These are phyloP conservation scores for Tetragonisca angustula DNA, from an alignment of 2,888 invertebrate species.

Conservation along the genomic window DNA sequence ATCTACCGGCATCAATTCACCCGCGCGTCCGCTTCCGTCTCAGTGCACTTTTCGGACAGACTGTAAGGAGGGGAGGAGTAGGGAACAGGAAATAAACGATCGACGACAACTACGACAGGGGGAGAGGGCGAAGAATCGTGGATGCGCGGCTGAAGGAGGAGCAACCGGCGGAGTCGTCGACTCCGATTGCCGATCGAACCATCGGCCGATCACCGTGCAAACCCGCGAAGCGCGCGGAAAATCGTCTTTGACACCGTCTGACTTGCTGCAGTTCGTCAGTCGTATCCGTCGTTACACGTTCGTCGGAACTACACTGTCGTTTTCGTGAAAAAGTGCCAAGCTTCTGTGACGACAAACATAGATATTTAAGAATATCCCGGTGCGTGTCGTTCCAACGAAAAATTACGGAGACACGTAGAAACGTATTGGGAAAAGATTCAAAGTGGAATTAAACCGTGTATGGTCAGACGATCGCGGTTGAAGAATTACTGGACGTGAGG, in stretches of 20 bases:
- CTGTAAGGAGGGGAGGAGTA: background rate
- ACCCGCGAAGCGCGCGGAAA: slow-evolving; percentile 19
- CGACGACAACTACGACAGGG: slow-evolving; percentile 14
- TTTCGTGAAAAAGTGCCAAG: background rate
- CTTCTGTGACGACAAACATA: too few relatives aligned
- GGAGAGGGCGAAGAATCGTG: background rate
- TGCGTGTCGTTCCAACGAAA: too few relatives aligned
- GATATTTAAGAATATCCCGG: too few relatives aligned
- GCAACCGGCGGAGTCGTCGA: background rate
- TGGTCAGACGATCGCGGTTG: background rate
- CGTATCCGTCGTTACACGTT: background rate
- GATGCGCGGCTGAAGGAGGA: slow-evolving; percentile 6
- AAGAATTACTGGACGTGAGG: background rate
- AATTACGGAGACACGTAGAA: background rate
- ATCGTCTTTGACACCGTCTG: slow-evolving; percentile 13
- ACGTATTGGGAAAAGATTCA: background rate
- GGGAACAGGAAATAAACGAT: slow-evolving; percentile 69
- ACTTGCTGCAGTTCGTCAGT: background rate
- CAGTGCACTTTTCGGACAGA: slow-evolving; percentile 71
- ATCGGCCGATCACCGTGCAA: background rate
- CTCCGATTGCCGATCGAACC: slow-evolving; percentile 21
- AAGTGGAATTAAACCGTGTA: background rate
- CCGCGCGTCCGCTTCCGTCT: slow-evolving; percentile 65
- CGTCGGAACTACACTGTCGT: background rate
- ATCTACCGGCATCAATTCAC: slow-evolving; percentile 75